A percentile compares a stretch with the other conserved stretches of the same genome.
phyloP scores from a whole-genome alignment of 2,888 invertebrate species.

The Eupithecia tripunctaria region DNA sequence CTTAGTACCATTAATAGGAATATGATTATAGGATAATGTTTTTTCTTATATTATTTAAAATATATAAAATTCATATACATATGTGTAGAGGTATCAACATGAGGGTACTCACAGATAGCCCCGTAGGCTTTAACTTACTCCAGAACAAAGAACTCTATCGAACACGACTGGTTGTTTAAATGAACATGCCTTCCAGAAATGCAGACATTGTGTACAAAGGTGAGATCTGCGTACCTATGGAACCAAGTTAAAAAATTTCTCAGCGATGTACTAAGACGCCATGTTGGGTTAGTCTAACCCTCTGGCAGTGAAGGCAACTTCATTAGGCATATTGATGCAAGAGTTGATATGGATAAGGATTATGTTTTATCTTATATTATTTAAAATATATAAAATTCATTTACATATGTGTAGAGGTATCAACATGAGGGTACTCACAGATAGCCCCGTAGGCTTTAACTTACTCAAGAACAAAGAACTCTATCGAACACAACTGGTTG shows the following conservation, averaged over 20 bases:
- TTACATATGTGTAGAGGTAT: neutral
- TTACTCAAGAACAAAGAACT: neutral
- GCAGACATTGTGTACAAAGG: neutral
- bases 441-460: neutral
- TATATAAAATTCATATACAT: neutral
- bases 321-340: slow-evolving; percentile 23
- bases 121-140: neutral
- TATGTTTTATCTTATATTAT: too few species aligned
- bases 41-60: neutral
- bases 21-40: neutral
- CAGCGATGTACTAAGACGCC: slow-evolving; percentile 8
- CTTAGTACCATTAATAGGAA: neutral
- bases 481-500: neutral
- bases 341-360: slow-evolving; percentile 15
- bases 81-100: neutral
- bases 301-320: slow-evolving; percentile 25
- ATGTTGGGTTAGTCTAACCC: slow-evolving; percentile 18
- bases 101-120: neutral
- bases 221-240: neutral
- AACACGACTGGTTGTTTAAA: neutral
- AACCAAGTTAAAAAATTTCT: neutral
- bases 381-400: too few species aligned
- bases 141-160: neutral
- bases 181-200: neutral
- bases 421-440: neutral